Conservation (phyloP, 1,140 invertebrate species). For the Drosophila serrata region DNA sequence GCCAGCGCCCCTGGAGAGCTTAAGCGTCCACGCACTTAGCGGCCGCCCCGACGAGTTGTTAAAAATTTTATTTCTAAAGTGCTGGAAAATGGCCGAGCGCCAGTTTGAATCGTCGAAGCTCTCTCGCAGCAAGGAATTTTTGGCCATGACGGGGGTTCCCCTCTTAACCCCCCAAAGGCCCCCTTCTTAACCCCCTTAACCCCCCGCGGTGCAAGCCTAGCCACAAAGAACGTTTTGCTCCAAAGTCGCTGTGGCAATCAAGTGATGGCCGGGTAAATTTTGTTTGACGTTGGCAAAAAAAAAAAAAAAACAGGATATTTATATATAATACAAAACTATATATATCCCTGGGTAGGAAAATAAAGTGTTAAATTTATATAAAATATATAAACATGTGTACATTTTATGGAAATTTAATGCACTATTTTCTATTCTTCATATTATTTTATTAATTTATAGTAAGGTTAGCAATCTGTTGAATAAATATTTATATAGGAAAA, state of each 20-base stretch:
- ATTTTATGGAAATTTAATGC: too few relatives aligned
- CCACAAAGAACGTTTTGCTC: conserved; percentile 75
- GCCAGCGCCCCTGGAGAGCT: conserved; percentile 49
- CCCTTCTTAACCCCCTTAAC: too few relatives aligned
- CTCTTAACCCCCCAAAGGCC: background rate
- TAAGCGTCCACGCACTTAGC: conserved; percentile 80
- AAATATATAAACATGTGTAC: too few relatives aligned
- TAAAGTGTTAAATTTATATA: background rate
- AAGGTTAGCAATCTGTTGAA: too few relatives aligned
- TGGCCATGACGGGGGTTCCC: conserved; percentile 1
- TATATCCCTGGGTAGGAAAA: background rate
- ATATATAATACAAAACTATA: background rate
- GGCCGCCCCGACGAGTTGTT: conserved; percentile 76
- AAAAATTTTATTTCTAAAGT: conserved; percentile 80
- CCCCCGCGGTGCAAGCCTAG: conserved; percentile 35
- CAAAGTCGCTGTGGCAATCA: conserved; percentile 78
- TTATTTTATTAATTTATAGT: background rate
- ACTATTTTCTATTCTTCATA: too few relatives aligned
- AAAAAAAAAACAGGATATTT: too few relatives aligned
- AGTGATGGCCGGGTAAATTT: conserved; percentile 45
- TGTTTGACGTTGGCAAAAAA: background rate
- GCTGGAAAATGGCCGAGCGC: conserved; percentile 73
- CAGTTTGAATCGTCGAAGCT: conserved; percentile 36
- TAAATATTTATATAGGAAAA: background rate
- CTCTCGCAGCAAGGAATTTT: conserved; percentile 49